phyloP scores from a whole-genome alignment of 2,113 vertebrate genomes.

The Uria aalge region DNA sequence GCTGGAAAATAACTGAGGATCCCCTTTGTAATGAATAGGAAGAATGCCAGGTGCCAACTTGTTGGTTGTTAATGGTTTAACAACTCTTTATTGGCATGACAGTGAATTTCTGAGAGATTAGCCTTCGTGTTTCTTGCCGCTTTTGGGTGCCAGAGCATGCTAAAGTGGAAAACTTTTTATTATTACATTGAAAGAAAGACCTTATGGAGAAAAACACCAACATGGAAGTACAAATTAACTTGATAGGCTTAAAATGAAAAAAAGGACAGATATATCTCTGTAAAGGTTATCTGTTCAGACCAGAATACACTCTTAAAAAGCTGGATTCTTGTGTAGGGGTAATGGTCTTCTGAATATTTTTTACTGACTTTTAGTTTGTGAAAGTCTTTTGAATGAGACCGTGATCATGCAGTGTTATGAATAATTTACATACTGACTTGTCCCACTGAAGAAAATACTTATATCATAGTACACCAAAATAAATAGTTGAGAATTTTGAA shows the following conservation, averaged over 20 bases:
- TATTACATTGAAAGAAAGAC: background rate
- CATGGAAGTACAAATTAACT: background rate
- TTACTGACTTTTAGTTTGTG: background rate
- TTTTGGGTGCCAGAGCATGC: background rate
- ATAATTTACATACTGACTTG: background rate
- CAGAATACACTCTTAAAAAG: background rate
- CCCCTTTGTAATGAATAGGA: background rate
- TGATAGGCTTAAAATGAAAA: background rate
- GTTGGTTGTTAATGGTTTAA: background rate
- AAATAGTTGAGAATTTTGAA: background rate
- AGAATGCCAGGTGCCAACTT: conserved; percentile 14
- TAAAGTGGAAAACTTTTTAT: background rate
- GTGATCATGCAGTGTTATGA: background rate
- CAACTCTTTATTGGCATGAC: background rate
- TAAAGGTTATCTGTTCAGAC: background rate
- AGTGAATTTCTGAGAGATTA: background rate
- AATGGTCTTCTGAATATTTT: background rate
- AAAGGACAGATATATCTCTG: background rate
- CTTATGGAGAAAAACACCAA: background rate
- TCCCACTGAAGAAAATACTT: background rate
- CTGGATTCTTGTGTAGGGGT: background rate
- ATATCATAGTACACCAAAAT: background rate
- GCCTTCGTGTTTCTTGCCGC: background rate
- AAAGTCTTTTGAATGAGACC: background rate
- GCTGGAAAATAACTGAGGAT: background rate